A percentile compares a stretch with the other conserved stretches of the same genome.
phyloP scores from a whole-genome alignment of 2,113 vertebrate genomes.

The Larimichthys polyactis region DNA sequence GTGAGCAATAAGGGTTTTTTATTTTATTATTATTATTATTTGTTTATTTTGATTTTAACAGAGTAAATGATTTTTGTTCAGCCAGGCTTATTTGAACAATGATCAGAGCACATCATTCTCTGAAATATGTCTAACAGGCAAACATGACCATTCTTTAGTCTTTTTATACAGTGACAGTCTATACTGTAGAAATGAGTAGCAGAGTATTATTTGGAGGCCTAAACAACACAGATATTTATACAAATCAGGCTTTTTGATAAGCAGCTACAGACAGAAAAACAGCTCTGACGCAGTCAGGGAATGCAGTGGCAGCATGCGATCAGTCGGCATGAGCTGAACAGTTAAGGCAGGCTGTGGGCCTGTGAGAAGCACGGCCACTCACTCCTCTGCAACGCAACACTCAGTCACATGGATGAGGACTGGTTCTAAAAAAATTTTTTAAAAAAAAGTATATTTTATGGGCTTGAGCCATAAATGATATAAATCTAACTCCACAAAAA shows the following conservation, averaged over 20 bases:
- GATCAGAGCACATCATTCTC: not conserved
- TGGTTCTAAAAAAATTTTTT: not conserved
- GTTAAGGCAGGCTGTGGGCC: no score
- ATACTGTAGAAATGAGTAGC: no score
- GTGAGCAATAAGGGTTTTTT: not conserved
- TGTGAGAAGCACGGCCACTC: not conserved
- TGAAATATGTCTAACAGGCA: not conserved
- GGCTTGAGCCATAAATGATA: not conserved
- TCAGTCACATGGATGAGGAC: not conserved
- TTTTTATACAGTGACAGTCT: not conserved
- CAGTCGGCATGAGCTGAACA: not conserved
- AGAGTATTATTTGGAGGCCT: no score
- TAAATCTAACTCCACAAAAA: not conserved
- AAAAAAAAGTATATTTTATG: no score
- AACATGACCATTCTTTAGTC: not conserved
- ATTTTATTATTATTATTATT: not conserved
- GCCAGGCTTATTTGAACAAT: not conserved
- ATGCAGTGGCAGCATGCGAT: not conserved
- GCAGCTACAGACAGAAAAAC: no score
- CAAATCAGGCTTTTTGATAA: no score
- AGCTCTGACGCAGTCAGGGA: no score
- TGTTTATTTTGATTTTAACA: not conserved
- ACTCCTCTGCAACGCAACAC: no score
- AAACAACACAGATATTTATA: no score
- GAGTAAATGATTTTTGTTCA: not conserved